phyloP scores from a whole-genome alignment of 2,113 vertebrate genomes.

The Anser cygnoides region DNA sequence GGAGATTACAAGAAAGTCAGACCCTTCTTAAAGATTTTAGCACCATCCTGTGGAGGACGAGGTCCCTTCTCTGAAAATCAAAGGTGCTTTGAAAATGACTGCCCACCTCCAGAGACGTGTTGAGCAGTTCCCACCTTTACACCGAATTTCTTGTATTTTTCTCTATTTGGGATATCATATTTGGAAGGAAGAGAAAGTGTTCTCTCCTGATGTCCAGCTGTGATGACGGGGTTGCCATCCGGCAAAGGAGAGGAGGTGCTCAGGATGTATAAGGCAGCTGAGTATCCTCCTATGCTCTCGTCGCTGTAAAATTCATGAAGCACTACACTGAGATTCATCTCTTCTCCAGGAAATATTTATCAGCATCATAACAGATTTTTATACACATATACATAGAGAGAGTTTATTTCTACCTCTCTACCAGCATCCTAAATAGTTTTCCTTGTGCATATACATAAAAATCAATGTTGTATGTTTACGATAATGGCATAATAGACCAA shows the following conservation, averaged over 20 bases:
- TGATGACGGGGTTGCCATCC: not conserved
- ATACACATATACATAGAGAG: not conserved
- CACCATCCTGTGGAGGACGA: constrained; percentile 65
- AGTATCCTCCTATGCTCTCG: not conserved
- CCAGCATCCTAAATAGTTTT: constrained; percentile 1
- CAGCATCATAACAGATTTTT: not conserved
- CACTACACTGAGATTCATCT: not conserved
- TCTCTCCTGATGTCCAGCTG: not conserved
- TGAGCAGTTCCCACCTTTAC: not conserved
- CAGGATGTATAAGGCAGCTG: not conserved
- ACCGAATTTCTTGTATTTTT: fast-evolving
- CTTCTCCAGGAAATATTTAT: constrained; percentile 4
- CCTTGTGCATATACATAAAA: constrained; percentile 3
- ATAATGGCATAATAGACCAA: constrained; percentile 9
- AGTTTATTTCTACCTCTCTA: constrained; percentile 2
- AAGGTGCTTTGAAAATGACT: not conserved
- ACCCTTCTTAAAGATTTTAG: constrained; percentile 56
- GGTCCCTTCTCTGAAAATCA: not conserved
- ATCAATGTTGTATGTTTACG: constrained; percentile 30
- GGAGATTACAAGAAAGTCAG: not conserved
- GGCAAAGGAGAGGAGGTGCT: not conserved
- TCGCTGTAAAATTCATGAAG: not conserved
- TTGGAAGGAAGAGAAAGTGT: not conserved
- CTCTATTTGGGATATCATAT: fast-evolving
- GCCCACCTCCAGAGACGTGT: not conserved